phyloP scores from a whole-genome alignment of 2,888 invertebrate genomes.

The Eustalomyia histrio region DNA sequence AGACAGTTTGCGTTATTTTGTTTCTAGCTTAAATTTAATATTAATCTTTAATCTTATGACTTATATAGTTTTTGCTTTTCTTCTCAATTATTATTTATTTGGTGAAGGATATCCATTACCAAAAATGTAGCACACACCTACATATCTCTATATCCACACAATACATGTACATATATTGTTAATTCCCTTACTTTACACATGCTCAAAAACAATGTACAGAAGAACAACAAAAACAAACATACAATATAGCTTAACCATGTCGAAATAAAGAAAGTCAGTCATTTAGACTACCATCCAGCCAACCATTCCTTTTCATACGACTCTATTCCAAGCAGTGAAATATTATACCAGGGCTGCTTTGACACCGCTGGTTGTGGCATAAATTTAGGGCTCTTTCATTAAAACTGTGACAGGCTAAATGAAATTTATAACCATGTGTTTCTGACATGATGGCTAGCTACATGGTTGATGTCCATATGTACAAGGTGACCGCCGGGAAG shows the following conservation, averaged over 20 bases:
- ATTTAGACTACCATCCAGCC: conserved; percentile 12
- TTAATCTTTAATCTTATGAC: conserved; percentile 62
- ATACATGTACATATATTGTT: not conserved
- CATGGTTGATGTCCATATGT: conserved; percentile 19
- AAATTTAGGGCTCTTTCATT: conserved; percentile 76
- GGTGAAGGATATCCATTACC: conserved; percentile 37
- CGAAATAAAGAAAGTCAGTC: conserved; percentile 55
- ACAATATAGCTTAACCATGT: conserved; percentile 47
- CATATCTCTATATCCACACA: not conserved
- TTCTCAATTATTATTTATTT: conserved; percentile 13
- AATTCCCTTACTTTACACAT: not conserved
- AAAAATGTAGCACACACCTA: conserved; percentile 13
- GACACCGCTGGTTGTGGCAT: conserved; percentile 75
- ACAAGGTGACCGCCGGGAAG: too few relatives aligned
- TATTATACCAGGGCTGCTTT: conserved; percentile 33
- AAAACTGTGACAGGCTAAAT: conserved; percentile 75
- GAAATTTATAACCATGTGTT: conserved; percentile 73
- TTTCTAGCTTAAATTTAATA: conserved; percentile 21
- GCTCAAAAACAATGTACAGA: not conserved
- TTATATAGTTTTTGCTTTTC: conserved; percentile 56
- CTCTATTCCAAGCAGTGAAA: conserved; percentile 16
- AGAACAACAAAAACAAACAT: conserved; percentile 23
- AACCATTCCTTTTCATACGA: conserved; percentile 19
- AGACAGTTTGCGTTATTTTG: not conserved
- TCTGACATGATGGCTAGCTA: conserved; percentile 60